Conservation (phyloP, 2,113 vertebrate genomes). For the Butorides virescens region DNA sequence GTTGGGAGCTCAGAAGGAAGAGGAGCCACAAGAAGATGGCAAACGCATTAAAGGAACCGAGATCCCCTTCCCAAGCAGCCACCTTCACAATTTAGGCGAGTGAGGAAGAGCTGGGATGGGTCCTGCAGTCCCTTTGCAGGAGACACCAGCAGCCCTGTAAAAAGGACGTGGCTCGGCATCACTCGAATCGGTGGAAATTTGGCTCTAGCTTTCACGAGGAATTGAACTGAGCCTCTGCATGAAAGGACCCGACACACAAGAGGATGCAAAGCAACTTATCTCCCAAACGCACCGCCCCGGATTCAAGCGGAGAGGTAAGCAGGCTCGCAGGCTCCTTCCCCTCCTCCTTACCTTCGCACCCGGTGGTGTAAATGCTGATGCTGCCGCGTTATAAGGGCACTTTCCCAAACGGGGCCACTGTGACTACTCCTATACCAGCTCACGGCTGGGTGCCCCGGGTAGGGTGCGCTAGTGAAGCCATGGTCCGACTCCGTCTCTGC, state of each 20-base stretch:
- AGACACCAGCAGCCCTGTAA: neutral
- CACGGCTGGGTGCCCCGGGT: conserved; percentile 81
- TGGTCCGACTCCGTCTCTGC: conserved; percentile 94
- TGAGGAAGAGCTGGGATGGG: neutral
- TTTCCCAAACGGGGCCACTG: conserved; percentile 85
- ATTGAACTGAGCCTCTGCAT: neutral
- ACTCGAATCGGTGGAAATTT: rapidly evolving
- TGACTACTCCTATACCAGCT: conserved; percentile 90
- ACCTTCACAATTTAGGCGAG: neutral
- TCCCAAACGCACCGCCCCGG: neutral
- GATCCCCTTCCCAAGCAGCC: neutral
- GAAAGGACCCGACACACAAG: rapidly evolving
- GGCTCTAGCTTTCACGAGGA: neutral
- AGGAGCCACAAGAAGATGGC: neutral
- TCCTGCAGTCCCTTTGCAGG: neutral
- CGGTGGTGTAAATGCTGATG: conserved; percentile 80
- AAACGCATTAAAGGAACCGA: neutral
- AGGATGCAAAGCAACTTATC: neutral
- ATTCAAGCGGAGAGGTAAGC: neutral
- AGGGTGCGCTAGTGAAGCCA: conserved; percentile 83
- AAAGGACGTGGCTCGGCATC: neutral
- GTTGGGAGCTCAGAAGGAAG: neutral
- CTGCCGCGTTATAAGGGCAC: conserved; percentile 86
- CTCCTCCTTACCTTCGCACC: conserved; percentile 88
- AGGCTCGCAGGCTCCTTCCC: neutral